phyloP scores from a whole-genome alignment of 2,888 invertebrate species.

The Laspeyria flexula region DNA sequence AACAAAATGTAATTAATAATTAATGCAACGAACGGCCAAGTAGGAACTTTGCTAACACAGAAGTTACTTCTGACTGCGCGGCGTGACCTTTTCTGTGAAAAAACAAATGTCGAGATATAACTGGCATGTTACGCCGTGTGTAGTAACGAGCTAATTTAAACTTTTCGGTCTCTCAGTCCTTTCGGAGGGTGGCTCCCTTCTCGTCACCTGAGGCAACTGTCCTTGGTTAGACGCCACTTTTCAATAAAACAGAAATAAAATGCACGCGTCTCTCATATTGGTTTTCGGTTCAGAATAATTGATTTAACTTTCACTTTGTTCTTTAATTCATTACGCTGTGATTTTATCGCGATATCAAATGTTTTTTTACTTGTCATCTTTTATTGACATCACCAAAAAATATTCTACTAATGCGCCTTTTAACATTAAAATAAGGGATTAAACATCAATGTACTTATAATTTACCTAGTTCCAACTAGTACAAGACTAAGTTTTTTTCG shows the following conservation, averaged over 20 bases:
- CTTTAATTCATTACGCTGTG: constrained; percentile 13
- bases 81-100: constrained; percentile 78
- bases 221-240: constrained; percentile 66
- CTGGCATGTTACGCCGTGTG: constrained; percentile 74
- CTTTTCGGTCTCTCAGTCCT: constrained; percentile 79
- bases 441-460: no score
- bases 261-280: constrained; percentile 44
- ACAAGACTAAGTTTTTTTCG: no score
- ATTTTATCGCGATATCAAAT: background rate
- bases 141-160: constrained; percentile 86
- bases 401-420: no score
- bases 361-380: background rate
- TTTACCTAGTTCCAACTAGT: no score
- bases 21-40: constrained; percentile 65
- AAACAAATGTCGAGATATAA: constrained; percentile 78
- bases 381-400: no score
- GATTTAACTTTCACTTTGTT: constrained; percentile 20
- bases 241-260: constrained; percentile 70
- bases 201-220: constrained; percentile 79
- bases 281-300: constrained; percentile 37
- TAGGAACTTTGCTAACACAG: constrained; percentile 68
- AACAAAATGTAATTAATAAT: constrained; percentile 71
- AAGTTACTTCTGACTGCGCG: constrained; percentile 58
- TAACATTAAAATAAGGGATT: no score
- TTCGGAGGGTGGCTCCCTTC: constrained; percentile 67